Base-by-base conservation (phyloP, 1,140 invertebrate species). In the Lasioglossum baleicum region DNA sequence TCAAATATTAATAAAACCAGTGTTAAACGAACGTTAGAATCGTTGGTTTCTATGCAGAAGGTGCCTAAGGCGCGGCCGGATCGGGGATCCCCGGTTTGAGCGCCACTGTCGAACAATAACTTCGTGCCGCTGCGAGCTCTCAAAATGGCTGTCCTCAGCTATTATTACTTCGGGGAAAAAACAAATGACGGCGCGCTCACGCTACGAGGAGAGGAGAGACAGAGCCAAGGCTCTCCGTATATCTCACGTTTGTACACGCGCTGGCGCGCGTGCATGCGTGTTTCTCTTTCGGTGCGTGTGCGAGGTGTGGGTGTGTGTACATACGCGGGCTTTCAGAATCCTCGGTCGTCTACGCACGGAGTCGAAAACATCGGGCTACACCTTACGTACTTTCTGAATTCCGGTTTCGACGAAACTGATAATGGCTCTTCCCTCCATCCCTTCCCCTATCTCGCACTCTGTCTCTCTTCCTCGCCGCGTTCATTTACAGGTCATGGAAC, bases 121-220 rank as follows among this genome's bases (percentile, higher is more conserved):
- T 92, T 90, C 88, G 91, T 89, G 84, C 91, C 90, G 89, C 90
- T 84, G 87, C 88, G 90, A 92, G 89, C 89, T 91, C 90, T 92
- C 91, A 93, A 93, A 93, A 93, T 93, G 91, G 91, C 91, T 92
- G 91, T 92, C 91, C 91, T 92, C 88, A 88, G 91, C 90, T 93
- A 92, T 93, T 92, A 93, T 93, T 93, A 92, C 91, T 90, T 88
- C 87, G 87, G 87, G 83, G 88, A 90, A 91, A 90, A 90, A 90
- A 90, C 87, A 88, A 90, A 91, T 87, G 88, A 86, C 88, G 88
- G 84, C 84, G 88, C 80, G 72, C 86, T 87, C 82, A 85, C 83
- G 88, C 87, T 84, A 84, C 80, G 85, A 66, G 68, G 78, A 80
- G 84, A 81, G 80, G 80, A 86, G 80, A 80, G 78, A 81, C 73